phyloP scores from a whole-genome alignment of 2,113 vertebrate species.

The Phalacrocorax pelagicus region DNA sequence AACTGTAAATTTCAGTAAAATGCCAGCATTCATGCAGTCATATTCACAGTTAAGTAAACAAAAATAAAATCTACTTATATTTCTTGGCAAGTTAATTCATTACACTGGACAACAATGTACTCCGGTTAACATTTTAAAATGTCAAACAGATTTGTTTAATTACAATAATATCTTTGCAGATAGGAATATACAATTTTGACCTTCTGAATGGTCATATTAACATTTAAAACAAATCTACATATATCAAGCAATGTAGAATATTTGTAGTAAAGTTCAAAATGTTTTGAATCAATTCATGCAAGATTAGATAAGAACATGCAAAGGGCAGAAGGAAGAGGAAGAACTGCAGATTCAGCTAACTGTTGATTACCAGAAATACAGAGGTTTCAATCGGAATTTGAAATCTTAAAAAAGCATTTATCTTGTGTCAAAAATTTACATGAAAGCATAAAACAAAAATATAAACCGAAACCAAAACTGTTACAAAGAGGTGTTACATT shows the following conservation, averaged over 20 bases:
- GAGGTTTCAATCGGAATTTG: neutral
- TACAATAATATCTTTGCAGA: constrained; percentile 2
- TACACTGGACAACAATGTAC: constrained; percentile 12
- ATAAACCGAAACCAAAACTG: neutral
- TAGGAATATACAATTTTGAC: constrained; percentile 32
- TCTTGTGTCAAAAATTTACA: neutral
- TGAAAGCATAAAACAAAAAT: neutral
- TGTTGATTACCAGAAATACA: neutral
- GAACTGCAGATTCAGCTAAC: neutral
- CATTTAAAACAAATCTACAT: constrained; percentile 28
- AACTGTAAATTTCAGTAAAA: neutral
- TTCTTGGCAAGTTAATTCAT: constrained; percentile 21
- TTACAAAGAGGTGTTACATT: neutral
- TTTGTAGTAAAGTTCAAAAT: constrained; percentile 27
- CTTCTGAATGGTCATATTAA: constrained; percentile 52
- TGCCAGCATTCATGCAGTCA: neutral
- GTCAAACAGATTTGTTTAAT: constrained; percentile 58
- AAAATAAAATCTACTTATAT: neutral
- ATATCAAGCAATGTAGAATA: neutral
- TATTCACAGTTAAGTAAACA: constrained; percentile 14
- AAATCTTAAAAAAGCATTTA: neutral
- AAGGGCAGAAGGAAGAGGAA: neutral
- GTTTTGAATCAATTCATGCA: neutral
- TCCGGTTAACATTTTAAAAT: constrained; percentile 65
- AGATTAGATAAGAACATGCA: constrained; percentile 6